phyloP scores from a whole-genome alignment of 1,140 invertebrate species.

The Choristoneura fumiferana region DNA sequence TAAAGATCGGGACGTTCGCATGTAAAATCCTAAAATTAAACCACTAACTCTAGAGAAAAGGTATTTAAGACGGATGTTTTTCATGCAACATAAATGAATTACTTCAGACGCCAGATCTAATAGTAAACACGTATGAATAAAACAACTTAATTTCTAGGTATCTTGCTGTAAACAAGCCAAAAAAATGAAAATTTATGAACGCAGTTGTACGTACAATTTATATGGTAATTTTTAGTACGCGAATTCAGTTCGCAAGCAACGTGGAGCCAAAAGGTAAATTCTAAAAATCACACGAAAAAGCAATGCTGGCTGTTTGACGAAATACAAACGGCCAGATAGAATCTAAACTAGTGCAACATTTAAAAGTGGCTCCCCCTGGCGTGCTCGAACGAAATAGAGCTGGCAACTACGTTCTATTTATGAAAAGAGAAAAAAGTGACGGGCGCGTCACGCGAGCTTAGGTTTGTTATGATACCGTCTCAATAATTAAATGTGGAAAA shows the following conservation, averaged over 20 bases:
- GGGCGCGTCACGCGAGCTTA: conserved; percentile 5
- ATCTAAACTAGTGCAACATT: conserved; percentile 17
- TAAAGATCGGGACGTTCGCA: too few relatives aligned
- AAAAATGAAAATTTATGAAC: too few relatives aligned
- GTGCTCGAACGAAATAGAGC: conserved; percentile 7
- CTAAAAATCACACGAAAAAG: conserved; percentile 5
- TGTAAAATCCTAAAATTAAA: too few relatives aligned
- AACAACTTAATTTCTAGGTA: too few relatives aligned
- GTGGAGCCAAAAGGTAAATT: conserved; percentile 1
- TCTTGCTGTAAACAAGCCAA: too few relatives aligned
- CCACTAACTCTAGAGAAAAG: too few relatives aligned
- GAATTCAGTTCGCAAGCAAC: not conserved
- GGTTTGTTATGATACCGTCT: conserved; percentile 11
- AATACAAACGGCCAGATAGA: conserved; percentile 1
- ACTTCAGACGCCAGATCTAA: too few relatives aligned
- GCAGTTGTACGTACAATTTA: too few relatives aligned
- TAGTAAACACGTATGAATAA: too few relatives aligned
- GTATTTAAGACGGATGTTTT: too few relatives aligned
- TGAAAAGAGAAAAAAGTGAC: conserved; percentile 10
- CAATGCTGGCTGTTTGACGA: conserved; percentile 4
- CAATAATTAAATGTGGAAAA: conserved; percentile 13
- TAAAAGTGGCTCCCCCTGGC: not conserved
- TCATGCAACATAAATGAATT: too few relatives aligned
- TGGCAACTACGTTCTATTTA: conserved; percentile 10
- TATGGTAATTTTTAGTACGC: too few relatives aligned